Percentiles rank a stretch among this genome's conserved stretches.
phyloP scores from a whole-genome alignment of 2,888 invertebrate genomes.

The Platycnemis pennipes region DNA sequence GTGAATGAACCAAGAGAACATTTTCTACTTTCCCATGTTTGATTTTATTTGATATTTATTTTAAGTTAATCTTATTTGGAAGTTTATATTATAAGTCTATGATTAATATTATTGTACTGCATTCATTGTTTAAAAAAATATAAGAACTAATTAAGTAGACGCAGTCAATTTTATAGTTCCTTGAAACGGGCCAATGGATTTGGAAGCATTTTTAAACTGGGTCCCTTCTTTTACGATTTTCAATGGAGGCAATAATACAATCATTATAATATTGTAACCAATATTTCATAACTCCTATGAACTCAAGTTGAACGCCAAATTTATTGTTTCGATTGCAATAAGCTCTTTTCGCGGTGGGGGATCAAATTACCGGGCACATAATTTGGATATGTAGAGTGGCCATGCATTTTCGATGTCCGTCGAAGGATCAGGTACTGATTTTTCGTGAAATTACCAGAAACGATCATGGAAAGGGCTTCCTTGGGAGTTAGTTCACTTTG shows the following conservation, averaged over 20 bases:
- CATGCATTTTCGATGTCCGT: background rate
- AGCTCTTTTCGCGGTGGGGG: constrained; percentile 1
- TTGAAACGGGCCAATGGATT: background rate
- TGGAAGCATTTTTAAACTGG: background rate
- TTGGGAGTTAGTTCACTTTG: background rate
- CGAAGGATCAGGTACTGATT: constrained; percentile 9
- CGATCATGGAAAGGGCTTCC: background rate
- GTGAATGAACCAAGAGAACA: no score
- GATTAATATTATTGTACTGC: no score
- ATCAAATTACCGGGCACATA: background rate
- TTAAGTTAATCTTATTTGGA: no score
- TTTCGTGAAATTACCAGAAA: constrained; percentile 5
- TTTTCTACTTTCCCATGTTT: no score
- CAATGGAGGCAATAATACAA: no score
- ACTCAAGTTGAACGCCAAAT: background rate
- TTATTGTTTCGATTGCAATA: background rate
- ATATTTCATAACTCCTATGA: no score
- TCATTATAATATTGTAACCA: no score
- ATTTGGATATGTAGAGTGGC: background rate
- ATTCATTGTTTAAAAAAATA: no score
- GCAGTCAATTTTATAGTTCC: background rate
- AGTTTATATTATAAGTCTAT: no score
- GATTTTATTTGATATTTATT: no score
- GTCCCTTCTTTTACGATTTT: background rate
- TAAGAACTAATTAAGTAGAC: background rate